phyloP scores from a whole-genome alignment of 2,888 invertebrate species.

The Mallateleia sp. region DNA sequence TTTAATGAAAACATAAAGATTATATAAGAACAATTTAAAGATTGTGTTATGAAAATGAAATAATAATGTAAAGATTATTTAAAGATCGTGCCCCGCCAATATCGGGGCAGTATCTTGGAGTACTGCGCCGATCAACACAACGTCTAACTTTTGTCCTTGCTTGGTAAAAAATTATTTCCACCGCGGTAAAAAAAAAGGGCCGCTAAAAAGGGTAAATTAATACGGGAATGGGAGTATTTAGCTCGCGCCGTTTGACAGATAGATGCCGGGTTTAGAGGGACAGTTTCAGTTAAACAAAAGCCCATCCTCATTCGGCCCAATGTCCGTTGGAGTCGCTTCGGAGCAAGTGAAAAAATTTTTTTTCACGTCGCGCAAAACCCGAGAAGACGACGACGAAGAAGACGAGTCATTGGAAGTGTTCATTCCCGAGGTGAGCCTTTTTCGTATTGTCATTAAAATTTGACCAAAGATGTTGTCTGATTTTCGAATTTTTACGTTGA shows the following conservation, averaged over 20 bases:
- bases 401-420: conserved; percentile 94
- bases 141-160: conserved; percentile 20
- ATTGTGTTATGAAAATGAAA: too few species aligned
- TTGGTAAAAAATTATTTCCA: background rate
- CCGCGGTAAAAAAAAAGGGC: conserved; percentile 26
- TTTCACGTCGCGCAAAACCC: conserved; percentile 93
- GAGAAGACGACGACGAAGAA: conserved; percentile 87
- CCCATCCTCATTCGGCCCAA: conserved; percentile 89
- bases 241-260: conserved; percentile 75
- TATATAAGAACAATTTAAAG: too few species aligned
- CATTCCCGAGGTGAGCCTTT: conserved; percentile 93
- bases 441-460: background rate
- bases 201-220: conserved; percentile 78
- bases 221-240: conserved; percentile 79
- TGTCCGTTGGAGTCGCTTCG: conserved; percentile 91
- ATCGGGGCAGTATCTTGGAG: too few species aligned
- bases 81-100: too few species aligned
- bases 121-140: too few species aligned
- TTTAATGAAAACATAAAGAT: too few species aligned
- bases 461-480: background rate
- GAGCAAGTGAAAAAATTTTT: conserved; percentile 96
- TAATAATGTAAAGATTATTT: too few species aligned
- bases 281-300: conserved; percentile 87
- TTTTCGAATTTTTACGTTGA: background rate
- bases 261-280: conserved; percentile 89